Evolutionary conservation across 2,113 vertebrate species (phyloP).

Genomic region (Oenanthe melanoleuca): DNA sequence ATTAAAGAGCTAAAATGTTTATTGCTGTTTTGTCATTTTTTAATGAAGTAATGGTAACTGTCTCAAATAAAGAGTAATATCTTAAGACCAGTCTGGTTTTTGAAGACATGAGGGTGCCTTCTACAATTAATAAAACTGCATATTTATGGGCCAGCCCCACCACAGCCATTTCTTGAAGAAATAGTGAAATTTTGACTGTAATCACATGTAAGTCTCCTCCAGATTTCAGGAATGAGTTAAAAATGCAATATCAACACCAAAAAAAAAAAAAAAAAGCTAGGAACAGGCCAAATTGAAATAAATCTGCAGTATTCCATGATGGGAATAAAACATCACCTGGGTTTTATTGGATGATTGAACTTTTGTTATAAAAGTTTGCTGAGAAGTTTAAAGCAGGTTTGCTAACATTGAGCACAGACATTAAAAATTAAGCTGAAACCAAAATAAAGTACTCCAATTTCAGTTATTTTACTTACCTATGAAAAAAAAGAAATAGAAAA

Average conservation of each 20-base stretch:
- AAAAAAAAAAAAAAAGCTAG: background rate
- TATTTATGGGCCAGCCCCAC: background rate
- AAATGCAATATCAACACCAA: background rate
- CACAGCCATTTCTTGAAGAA: background rate
- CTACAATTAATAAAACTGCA: slow-evolving; percentile 9
- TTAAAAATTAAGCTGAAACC: background rate
- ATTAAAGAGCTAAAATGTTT: slow-evolving; percentile 88
- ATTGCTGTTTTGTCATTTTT: slow-evolving; percentile 86
- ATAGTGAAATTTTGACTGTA: background rate
- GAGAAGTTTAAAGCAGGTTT: slow-evolving; percentile 13
- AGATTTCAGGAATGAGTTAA: slow-evolving; percentile 12
- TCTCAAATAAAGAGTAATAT: slow-evolving; percentile 78
- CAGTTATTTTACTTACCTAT: background rate
- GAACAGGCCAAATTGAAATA: slow-evolving; percentile 11
- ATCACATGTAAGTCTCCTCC: background rate
- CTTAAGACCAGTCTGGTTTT: slow-evolving; percentile 73
- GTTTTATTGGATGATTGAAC: background rate
- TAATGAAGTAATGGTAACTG: slow-evolving; percentile 75
- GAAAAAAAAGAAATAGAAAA: fast-evolving
- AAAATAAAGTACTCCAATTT: slow-evolving; percentile 9
- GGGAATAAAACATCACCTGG: background rate
- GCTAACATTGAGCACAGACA: background rate
- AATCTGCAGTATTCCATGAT: background rate
- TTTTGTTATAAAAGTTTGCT: background rate
- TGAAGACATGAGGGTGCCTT: slow-evolving; percentile 70